Percentiles rank a stretch among this genome's conserved stretches.
These are phyloP conservation scores for Siniperca obscura DNA, from an alignment of 2,797 vertebrate species.

Conservation along the genomic window DNA sequence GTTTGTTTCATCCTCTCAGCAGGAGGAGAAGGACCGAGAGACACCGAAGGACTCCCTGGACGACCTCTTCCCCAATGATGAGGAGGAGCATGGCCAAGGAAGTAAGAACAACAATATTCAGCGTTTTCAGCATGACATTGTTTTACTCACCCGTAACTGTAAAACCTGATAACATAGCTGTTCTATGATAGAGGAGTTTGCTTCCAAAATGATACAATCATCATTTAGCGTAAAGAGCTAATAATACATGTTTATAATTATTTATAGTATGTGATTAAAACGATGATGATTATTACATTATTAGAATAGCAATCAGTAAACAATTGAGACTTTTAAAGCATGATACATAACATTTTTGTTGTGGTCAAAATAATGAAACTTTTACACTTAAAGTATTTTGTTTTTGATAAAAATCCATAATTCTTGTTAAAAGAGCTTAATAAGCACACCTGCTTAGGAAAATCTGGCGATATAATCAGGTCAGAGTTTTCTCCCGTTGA, in stretches of 20 bases:
- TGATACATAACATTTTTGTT: neutral
- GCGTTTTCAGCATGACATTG: neutral
- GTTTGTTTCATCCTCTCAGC: constrained; percentile 52
- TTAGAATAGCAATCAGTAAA: neutral
- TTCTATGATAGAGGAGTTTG: neutral
- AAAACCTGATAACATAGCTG: neutral
- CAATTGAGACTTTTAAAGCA: neutral
- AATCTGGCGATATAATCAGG: constrained; percentile 10
- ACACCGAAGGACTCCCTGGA: constrained; percentile 94
- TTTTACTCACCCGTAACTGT: neutral
- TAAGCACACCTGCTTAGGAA: neutral
- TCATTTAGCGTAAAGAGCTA: neutral
- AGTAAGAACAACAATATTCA: constrained; percentile 83
- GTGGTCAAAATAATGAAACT: neutral
- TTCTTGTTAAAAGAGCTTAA: neutral
- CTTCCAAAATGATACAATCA: neutral
- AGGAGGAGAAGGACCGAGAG: constrained; percentile 97
- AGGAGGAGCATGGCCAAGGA: constrained; percentile 93
- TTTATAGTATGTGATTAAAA: neutral
- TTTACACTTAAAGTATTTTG: neutral
- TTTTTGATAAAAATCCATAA: neutral
- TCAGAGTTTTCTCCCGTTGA: constrained; percentile 12
- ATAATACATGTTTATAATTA: neutral
- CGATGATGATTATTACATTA: neutral
- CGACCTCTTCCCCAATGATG: constrained; percentile 97